Conservation (phyloP, 2,888 invertebrate species). For the Sphaerophoria taeniata region DNA sequence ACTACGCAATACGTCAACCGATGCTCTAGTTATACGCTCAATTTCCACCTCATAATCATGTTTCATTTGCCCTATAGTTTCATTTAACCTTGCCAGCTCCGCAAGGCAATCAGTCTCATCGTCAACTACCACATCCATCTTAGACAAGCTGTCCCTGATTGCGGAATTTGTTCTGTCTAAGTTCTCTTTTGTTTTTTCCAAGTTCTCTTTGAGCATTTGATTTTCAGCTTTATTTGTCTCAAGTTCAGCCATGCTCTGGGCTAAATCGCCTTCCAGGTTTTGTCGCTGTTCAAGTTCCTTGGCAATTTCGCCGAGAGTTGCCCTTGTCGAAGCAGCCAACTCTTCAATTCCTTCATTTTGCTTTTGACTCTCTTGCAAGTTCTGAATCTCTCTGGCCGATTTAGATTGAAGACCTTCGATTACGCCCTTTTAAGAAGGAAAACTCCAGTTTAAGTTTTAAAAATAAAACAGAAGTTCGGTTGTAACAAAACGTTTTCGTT, state of each 20-base stretch:
- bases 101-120: slow-evolving; percentile 31
- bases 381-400: slow-evolving; percentile 30
- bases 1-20: background rate
- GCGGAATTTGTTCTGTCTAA: slow-evolving; percentile 3
- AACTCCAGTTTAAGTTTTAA: background rate
- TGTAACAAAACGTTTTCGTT: slow-evolving; percentile 20
- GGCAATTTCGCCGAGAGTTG: slow-evolving; percentile 79
- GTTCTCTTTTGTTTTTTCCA: slow-evolving; percentile 15
- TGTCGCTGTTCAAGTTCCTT: slow-evolving; percentile 77
- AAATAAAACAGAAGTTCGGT: background rate
- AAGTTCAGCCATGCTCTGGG: slow-evolving; percentile 19
- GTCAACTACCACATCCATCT: background rate
- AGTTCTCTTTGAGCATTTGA: slow-evolving; percentile 6
- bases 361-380: slow-evolving; percentile 75
- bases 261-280: slow-evolving; percentile 46
- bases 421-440: slow-evolving; percentile 73
- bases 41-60: slow-evolving; percentile 19
- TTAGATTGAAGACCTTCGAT: slow-evolving; percentile 77
- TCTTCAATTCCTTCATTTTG: slow-evolving; percentile 77
- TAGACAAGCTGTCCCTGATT: slow-evolving; percentile 17
- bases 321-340: slow-evolving; percentile 78
- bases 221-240: slow-evolving; percentile 39
- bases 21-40: background rate
- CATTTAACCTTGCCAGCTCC: slow-evolving; percentile 14
- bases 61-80: slow-evolving; percentile 5